These are phyloP conservation scores for Aramus guarauna DNA, from an alignment of 2,113 vertebrate genomes.

Conservation along the genomic window DNA sequence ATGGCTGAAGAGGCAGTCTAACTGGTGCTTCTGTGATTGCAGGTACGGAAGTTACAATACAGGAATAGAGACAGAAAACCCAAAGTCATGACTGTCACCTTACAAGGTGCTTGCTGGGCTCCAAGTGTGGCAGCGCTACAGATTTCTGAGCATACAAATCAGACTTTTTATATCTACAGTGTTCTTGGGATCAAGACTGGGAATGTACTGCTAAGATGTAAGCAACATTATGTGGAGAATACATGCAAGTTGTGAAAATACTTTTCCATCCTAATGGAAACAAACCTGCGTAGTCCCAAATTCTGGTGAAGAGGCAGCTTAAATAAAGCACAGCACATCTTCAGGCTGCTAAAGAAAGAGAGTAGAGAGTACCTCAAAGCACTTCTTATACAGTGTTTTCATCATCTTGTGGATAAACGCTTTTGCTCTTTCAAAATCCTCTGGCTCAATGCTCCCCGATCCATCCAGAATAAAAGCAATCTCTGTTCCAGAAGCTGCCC, in stretches of 20 bases:
- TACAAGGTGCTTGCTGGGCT: not conserved
- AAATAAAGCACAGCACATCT: not conserved
- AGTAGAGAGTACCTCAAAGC: constrained; percentile 68
- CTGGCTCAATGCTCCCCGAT: constrained; percentile 70
- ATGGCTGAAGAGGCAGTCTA: not conserved
- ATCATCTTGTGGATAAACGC: constrained; percentile 76
- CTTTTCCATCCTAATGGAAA: not conserved
- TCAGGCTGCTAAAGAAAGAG: not conserved
- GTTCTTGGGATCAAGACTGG: not conserved
- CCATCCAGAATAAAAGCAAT: constrained; percentile 79
- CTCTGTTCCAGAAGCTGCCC: constrained; percentile 65
- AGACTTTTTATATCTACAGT: not conserved
- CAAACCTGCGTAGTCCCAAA: not conserved
- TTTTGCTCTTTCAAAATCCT: constrained; percentile 79
- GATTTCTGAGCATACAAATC: not conserved
- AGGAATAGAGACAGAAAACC: not conserved
- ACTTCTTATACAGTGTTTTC: constrained; percentile 69
- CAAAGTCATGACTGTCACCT: not conserved
- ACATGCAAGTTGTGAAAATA: not conserved
- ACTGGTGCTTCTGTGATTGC: not conserved
- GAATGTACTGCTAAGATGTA: not conserved
- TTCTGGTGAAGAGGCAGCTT: not conserved
- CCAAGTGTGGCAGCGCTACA: not conserved
- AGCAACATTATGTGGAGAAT: not conserved
- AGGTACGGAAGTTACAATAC: not conserved